These are phyloP conservation scores for Pseudomyrmex dendroicus DNA, from an alignment of 1,140 invertebrate species.

Conservation along the genomic window DNA sequence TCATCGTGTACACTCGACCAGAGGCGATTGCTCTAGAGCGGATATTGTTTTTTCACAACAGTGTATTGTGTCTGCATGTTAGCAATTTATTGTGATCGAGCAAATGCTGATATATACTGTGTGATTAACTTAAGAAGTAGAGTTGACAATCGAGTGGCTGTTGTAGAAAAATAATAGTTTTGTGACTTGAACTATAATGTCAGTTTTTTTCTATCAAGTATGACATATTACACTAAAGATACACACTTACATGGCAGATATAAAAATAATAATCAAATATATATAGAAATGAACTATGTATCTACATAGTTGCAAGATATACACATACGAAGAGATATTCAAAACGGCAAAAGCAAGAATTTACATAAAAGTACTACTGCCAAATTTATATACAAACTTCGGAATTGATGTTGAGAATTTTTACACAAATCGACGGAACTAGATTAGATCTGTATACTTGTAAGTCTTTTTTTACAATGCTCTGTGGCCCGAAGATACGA, in stretches of 20 bases:
- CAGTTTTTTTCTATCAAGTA: too few species aligned
- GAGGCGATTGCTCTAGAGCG: slow-evolving; percentile 12
- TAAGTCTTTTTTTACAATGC: slow-evolving; percentile 22
- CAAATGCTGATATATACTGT: slow-evolving; percentile 5
- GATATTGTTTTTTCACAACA: slow-evolving; percentile 10
- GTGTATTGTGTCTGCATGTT: slow-evolving; percentile 50
- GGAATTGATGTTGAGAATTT: too few species aligned
- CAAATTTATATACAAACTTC: too few species aligned
- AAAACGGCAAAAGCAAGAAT: too few species aligned
- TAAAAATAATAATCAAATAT: too few species aligned
- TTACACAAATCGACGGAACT: neutral
- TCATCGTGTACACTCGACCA: slow-evolving; percentile 42
- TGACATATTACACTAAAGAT: too few species aligned
- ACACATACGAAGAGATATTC: too few species aligned
- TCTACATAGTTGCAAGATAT: too few species aligned
- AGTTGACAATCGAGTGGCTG: neutral
- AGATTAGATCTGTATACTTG: slow-evolving; percentile 26
- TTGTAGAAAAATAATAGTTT: neutral
- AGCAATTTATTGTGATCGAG: slow-evolving; percentile 19
- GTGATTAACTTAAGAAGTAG: slow-evolving; percentile 3
- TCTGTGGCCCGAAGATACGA: neutral
- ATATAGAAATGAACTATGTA: too few species aligned
- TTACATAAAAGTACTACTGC: too few species aligned
- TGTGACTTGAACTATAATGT: neutral
- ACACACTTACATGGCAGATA: too few species aligned